A percentile compares a stretch with the other conserved stretches of the same genome.
phyloP scores from a whole-genome alignment of 2,113 vertebrate species.

The Hippocampus barbouri region DNA sequence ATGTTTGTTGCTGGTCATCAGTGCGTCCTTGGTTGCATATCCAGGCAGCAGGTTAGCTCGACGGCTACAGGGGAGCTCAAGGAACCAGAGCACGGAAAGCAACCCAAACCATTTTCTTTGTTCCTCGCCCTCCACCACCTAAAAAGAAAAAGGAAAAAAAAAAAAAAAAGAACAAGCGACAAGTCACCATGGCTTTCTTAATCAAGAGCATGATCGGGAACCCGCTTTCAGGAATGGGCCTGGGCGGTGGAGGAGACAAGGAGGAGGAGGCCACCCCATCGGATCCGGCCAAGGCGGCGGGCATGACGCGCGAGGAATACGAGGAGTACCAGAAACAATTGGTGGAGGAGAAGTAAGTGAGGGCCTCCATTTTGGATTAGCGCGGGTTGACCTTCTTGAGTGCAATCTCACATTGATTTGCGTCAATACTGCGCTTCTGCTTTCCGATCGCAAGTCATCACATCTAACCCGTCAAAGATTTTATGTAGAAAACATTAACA shows the following conservation, averaged over 20 bases:
- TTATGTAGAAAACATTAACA: not conserved
- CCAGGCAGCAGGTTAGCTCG: conserved; percentile 69
- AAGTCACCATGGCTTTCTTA: conserved; percentile 83
- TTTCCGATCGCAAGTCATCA: no score
- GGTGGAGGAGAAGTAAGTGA: conserved; percentile 97
- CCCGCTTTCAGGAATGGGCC: conserved; percentile 88
- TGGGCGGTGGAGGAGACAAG: conserved; percentile 84
- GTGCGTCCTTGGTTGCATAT: conserved; percentile 77
- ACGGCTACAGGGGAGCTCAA: conserved; percentile 58
- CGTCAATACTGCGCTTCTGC: no score
- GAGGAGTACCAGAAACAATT: conserved; percentile 96
- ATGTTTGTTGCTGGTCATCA: conserved; percentile 71
- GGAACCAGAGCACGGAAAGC: conserved; percentile 25
- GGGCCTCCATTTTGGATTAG: conserved; percentile 15
- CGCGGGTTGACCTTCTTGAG: conserved; percentile 58
- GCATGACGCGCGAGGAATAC: conserved; percentile 95
- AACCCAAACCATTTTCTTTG: not conserved
- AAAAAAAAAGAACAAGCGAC: not conserved
- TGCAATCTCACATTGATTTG: not conserved
- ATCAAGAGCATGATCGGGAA: conserved; percentile 91
- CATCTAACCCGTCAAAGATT: not conserved
- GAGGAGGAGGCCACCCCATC: conserved; percentile 81
- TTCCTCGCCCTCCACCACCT: not conserved
- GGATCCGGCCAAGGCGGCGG: conserved; percentile 86
- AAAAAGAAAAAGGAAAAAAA: no score